Conservation (phyloP, 1,140 invertebrate genomes). For the Macrotrachela quadricornifera region DNA sequence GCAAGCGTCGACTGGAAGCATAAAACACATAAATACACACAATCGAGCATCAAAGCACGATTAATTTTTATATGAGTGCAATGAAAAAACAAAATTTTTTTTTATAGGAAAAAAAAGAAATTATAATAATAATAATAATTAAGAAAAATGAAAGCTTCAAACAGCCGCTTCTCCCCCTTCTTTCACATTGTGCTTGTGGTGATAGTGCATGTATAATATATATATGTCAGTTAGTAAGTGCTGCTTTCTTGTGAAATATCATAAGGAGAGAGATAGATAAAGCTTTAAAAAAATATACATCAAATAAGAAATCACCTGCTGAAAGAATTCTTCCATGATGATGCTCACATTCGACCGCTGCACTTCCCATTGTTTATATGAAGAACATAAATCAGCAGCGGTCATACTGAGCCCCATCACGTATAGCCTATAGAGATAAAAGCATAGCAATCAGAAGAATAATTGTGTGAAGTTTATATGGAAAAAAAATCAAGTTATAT, state of each 20-base stretch:
- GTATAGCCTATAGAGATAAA: conserved; percentile 28
- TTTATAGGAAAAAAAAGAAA: too few species aligned
- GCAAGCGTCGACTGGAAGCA: conserved; percentile 32
- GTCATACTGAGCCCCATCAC: conserved; percentile 56
- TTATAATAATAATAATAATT: too few species aligned
- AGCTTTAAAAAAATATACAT: too few species aligned
- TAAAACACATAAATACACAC: conserved; percentile 5
- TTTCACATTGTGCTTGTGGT: too few species aligned
- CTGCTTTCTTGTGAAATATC: background rate
- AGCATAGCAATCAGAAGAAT: too few species aligned
- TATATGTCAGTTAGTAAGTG: background rate
- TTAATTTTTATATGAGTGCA: too few species aligned
- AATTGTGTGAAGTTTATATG: too few species aligned
- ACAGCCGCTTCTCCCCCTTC: too few species aligned
- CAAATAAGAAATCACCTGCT: conserved; percentile 36
- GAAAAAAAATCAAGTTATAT: too few species aligned
- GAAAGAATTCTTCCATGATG: conserved; percentile 66
- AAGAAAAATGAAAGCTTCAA: too few species aligned
- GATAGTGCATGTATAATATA: too few species aligned
- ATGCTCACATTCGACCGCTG: conserved; percentile 54
- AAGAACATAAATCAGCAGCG: conserved; percentile 55
- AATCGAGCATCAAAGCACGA: background rate
- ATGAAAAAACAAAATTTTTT: too few species aligned
- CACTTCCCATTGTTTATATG: conserved; percentile 59
- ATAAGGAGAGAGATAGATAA: background rate